A percentile compares a stretch with the other conserved stretches of the same genome.
Conservation (phyloP, 2,113 vertebrate species). For the Numenius arquata region DNA sequence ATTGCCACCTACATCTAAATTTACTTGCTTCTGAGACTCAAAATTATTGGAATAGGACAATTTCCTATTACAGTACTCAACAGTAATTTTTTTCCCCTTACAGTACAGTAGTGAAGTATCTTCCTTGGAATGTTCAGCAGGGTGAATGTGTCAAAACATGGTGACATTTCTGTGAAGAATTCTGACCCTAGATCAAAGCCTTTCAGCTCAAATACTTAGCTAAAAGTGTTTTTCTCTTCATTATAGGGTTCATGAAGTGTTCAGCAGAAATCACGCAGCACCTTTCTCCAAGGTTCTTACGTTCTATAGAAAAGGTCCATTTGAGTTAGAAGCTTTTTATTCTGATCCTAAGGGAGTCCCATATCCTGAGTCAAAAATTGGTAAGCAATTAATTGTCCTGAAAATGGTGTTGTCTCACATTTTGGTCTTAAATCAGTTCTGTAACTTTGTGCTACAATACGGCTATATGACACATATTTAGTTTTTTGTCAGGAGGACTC, state of each 20-base stretch:
- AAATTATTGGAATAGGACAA: not conserved
- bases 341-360: slow-evolving; percentile 77
- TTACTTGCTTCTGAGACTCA: not conserved
- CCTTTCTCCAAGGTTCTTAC: slow-evolving; percentile 84
- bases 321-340: slow-evolving; percentile 82
- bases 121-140: not conserved
- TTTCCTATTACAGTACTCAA: not conserved
- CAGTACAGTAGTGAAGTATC: not conserved
- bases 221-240: not conserved
- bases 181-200: not conserved
- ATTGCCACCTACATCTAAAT: not conserved
- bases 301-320: slow-evolving; percentile 78
- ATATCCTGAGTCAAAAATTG: slow-evolving; percentile 82
- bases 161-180: not conserved
- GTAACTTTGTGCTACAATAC: not conserved
- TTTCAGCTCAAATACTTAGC: not conserved
- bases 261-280: slow-evolving; percentile 75
- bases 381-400: slow-evolving; percentile 53
- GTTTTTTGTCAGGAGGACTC: not conserved
- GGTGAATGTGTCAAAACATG: not conserved
- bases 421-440: not conserved
- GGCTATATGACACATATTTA: not conserved
- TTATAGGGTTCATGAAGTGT: slow-evolving; percentile 77
- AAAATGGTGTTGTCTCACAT: not conserved
- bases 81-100: not conserved